Evolutionary conservation across 1,140 invertebrate genomes (phyloP), one percentile per base, ranked within the genome.

Genomic region (Rhopalosiphum padi): DNA sequence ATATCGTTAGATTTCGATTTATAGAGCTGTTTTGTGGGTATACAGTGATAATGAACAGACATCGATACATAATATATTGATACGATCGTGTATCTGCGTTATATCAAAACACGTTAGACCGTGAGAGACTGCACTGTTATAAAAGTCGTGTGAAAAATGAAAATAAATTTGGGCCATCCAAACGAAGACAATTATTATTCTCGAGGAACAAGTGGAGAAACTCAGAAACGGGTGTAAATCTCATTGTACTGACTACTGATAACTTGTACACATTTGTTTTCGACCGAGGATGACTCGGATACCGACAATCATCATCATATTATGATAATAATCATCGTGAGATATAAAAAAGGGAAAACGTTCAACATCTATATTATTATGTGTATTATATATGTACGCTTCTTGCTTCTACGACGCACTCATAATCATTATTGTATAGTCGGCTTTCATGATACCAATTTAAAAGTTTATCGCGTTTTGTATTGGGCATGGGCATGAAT

Each of bases 261-360:
- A 77, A 77, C 30, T 77, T 77, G 60, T n/a, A 77, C 15, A 77
- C 60, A 77, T 77, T 77, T n/a, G 60, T 77, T 77, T n/a, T 77
- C 60, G 30, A n/a, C 0, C 30, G 60, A 77, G 30, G 60, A 68
- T 77, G 60, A 77, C 60, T 77, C 3, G 60, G 60, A 15, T 77
- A 18, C 60, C n/a, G n/a, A 35, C 60, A n/a, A 77, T 77, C 60
- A 77, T 68, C 60, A 77, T n/a, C 30, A n/a, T 60, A 60, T 60
- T 60, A 60, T 68, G 60, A 68, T 68, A 68, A 68, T 68, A 68
- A 68, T 68, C 60, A 77, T 77, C 60, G n/a, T n/a, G 60, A 68
- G n/a, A n/a, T 77, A n/a, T 7, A 46, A 46, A 77, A 77, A 77
- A 77, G 60, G 60, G 60, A 77, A 77, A 77, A n/a, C 60, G 60